Percentiles rank a stretch among this genome's conserved stretches.
These are phyloP conservation scores for Synanthedon vespiformis DNA, from an alignment of 2,888 invertebrate genomes.

Conservation along the genomic window DNA sequence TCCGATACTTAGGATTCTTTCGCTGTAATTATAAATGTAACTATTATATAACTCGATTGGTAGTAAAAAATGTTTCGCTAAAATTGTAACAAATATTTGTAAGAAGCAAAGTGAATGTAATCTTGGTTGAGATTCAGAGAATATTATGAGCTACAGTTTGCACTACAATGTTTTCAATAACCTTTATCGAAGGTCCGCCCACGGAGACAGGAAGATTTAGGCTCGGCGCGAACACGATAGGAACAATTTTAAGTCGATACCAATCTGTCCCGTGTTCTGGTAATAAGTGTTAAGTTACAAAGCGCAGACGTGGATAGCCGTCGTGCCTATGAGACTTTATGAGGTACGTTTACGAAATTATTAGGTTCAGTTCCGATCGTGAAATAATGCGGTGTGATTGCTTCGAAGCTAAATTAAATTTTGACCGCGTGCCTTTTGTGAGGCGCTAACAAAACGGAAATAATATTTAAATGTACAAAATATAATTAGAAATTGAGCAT, in stretches of 20 bases:
- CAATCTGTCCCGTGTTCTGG: conserved; percentile 24
- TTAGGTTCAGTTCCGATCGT: conserved; percentile 22
- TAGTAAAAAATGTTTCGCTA: no score
- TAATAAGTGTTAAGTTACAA: conserved; percentile 41
- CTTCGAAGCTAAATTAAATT: background rate
- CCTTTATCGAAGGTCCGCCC: conserved; percentile 23
- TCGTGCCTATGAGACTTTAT: conserved; percentile 33
- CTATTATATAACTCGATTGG: no score
- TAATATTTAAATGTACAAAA: no score
- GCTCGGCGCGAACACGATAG: conserved; percentile 16
- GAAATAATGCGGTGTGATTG: conserved; percentile 18
- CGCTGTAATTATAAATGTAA: no score
- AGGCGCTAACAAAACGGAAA: no score
- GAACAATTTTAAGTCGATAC: conserved; percentile 25
- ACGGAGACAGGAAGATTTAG: conserved; percentile 20
- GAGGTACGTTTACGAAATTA: conserved; percentile 31
- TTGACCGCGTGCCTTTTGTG: background rate
- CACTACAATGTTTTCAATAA: conserved; percentile 4
- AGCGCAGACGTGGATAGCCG: conserved; percentile 21
- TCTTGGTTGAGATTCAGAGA: no score
- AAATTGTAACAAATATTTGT: no score
- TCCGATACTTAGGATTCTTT: no score
- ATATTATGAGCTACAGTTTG: no score
- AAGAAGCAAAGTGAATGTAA: no score
- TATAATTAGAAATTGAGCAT: no score